Conservation (phyloP, 1,140 invertebrate genomes). For the Micrasema minimum region DNA sequence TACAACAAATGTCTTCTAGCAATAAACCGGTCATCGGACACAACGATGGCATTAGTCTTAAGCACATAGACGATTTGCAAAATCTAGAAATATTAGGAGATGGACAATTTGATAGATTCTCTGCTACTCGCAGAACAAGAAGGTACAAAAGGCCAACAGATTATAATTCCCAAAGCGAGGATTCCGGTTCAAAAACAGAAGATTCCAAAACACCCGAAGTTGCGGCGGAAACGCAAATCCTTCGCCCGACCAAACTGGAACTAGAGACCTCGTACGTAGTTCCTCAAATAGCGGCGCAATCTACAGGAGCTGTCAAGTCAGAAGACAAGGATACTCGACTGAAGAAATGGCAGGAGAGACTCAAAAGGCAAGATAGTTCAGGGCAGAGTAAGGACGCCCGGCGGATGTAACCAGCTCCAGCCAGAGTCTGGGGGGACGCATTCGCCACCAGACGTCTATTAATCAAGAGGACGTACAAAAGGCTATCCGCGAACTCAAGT, state of each 20-base stretch:
- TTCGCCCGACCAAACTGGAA: slow-evolving; percentile 65
- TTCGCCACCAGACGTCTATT: slow-evolving; percentile 69
- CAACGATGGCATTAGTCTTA: slow-evolving; percentile 56
- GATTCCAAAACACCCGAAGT: slow-evolving; percentile 62
- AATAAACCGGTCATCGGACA: slow-evolving; percentile 43
- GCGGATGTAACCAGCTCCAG: neutral
- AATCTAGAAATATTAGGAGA: slow-evolving; percentile 70
- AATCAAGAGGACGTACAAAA: slow-evolving; percentile 73
- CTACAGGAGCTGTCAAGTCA: slow-evolving; percentile 30
- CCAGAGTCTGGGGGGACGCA: slow-evolving; percentile 51
- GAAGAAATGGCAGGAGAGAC: slow-evolving; percentile 73
- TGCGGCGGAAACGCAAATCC: slow-evolving; percentile 67
- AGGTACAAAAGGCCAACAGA: slow-evolving; percentile 82
- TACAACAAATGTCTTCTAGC: slow-evolving; percentile 57
- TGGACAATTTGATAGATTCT: slow-evolving; percentile 87
- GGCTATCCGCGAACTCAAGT: slow-evolving; percentile 71
- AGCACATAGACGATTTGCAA: slow-evolving; percentile 56
- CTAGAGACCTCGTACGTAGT: slow-evolving; percentile 64
- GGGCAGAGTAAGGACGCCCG: slow-evolving; percentile 29
- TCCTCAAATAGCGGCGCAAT: slow-evolving; percentile 27
- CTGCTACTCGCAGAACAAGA: slow-evolving; percentile 81
- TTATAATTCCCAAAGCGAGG: slow-evolving; percentile 69
- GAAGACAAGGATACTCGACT: slow-evolving; percentile 72
- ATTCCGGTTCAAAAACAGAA: slow-evolving; percentile 60
- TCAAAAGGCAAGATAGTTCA: slow-evolving; percentile 62